Conservation (phyloP, 1,140 invertebrate species). For the Stenopsyche tienmushanensis region DNA sequence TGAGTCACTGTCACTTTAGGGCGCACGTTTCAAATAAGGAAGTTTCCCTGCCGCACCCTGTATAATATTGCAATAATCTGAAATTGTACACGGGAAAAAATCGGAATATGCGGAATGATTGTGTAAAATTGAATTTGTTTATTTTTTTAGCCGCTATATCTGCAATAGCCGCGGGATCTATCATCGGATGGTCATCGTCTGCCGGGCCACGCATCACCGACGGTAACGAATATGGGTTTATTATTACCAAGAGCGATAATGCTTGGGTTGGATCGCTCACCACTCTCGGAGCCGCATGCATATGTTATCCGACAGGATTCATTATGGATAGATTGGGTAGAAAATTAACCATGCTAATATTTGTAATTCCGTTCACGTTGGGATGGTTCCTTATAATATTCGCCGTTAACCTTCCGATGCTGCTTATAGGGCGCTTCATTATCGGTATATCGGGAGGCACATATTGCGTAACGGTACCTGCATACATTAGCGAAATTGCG, state of each 20-base stretch:
- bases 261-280: conserved; percentile 73
- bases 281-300: conserved; percentile 70
- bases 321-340: conserved; percentile 75
- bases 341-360: conserved; percentile 69
- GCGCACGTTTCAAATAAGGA: too few relatives aligned
- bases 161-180: conserved; percentile 59
- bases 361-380: conserved; percentile 69
- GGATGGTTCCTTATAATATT: conserved; percentile 79
- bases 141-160: conserved; percentile 56
- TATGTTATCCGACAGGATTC: conserved; percentile 71
- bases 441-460: conserved; percentile 72
- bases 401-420: conserved; percentile 63
- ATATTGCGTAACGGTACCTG: conserved; percentile 73
- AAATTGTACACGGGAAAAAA: too few relatives aligned
- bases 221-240: conserved; percentile 57
- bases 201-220: conserved; percentile 59
- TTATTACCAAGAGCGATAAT: conserved; percentile 54
- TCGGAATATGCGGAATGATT: too few relatives aligned
- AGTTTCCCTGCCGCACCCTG: too few relatives aligned
- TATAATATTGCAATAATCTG: too few relatives aligned
- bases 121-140: too few relatives aligned
- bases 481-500: conserved; percentile 82
- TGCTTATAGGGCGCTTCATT: conserved; percentile 73
- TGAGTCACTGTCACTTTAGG: too few relatives aligned
- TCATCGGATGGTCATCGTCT: conserved; percentile 78